Percentiles rank a stretch among this genome's conserved stretches.
phyloP scores from a whole-genome alignment of 1,140 invertebrate genomes.

The Helicorthomorpha holstii region DNA sequence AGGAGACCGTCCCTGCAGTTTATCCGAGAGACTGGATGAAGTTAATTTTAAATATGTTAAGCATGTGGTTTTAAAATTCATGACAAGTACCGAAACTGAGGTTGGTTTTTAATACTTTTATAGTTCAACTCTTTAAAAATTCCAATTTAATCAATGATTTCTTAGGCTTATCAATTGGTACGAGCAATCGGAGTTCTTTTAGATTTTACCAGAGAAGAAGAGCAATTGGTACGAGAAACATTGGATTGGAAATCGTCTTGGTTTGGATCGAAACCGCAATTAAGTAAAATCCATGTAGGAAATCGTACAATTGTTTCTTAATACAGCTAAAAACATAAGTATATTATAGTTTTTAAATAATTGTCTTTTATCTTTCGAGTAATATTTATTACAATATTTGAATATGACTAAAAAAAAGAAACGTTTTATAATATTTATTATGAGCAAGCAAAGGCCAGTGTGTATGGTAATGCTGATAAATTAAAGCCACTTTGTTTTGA shows the following conservation, averaged over 20 bases:
- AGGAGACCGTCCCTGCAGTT: conserved; percentile 10
- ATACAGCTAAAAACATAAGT: too few species aligned
- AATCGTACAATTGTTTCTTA: conserved; percentile 36
- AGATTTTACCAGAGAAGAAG: conserved; percentile 68
- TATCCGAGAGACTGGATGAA: conserved; percentile 26
- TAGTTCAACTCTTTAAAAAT: background rate
- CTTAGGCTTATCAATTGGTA: conserved; percentile 69
- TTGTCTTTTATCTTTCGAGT: too few species aligned
- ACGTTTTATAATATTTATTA: too few species aligned
- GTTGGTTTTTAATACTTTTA: conserved; percentile 23
- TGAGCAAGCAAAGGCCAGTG: too few species aligned
- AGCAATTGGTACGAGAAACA: conserved; percentile 66
- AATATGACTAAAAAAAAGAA: too few species aligned
- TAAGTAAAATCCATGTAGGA: conserved; percentile 22
- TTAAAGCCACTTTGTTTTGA: too few species aligned
- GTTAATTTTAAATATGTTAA: conserved; percentile 77
- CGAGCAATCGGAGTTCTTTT: conserved; percentile 68
- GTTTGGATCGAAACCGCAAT: conserved; percentile 49
- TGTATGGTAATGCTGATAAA: too few species aligned
- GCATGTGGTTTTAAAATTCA: conserved; percentile 79
- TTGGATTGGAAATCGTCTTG: conserved; percentile 75
- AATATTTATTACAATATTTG: too few species aligned
- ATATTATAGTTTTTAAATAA: too few species aligned
- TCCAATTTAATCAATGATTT: conserved; percentile 17
- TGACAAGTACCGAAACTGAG: conserved; percentile 67